Base-by-base conservation (phyloP, 2,797 vertebrate species). In the Prionace glauca region DNA sequence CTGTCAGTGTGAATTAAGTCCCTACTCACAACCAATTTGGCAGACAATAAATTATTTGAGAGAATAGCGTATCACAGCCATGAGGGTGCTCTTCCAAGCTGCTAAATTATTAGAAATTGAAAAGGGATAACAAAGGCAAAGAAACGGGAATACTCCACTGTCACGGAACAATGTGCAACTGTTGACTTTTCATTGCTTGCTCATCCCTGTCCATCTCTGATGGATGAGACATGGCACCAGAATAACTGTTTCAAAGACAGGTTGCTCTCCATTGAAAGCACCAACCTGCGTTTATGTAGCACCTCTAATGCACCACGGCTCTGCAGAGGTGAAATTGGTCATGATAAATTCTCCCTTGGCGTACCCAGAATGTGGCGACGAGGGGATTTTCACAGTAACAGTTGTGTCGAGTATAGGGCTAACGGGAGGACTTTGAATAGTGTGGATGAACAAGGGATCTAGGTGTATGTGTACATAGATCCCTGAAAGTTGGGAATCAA, bases 21-120 rank as follows among this genome's bases (percentile, higher is more conserved):
- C 1, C 93, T 9, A 29, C 71, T 74, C 93, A 77, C 71, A 95
- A 95, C 71, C 45, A 95, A 95, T 95, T 95, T 95, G 45, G 71
- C 93, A 60, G 93, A 95, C 71, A 56, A 95, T 95, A 77, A 77
- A 95, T 95, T 95, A 95, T 95, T 77, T 72, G 26, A 50, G 71
- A 45, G 93, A 77, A 5, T 65, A 91, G 62, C 29, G 24, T 84
- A 45, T 84, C 41, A 7, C 41, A 84, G 81, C 41, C 81, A n/a
- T 91, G 88, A 91, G 16, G 71, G 9, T 60, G 12, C 71, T 95
- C 71, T 95, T 60, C 45, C 7, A 77, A 14, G 26, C 45, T 50
- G 29, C 16, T 56, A 77, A 74, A 60, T 77, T 95, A 95, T 77
- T 74, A 29, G 93, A 56, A 74, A 50, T 72, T 74, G 29, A 69